Conservation (phyloP, 2,888 invertebrate species). For the Plagodis pulveraria region DNA sequence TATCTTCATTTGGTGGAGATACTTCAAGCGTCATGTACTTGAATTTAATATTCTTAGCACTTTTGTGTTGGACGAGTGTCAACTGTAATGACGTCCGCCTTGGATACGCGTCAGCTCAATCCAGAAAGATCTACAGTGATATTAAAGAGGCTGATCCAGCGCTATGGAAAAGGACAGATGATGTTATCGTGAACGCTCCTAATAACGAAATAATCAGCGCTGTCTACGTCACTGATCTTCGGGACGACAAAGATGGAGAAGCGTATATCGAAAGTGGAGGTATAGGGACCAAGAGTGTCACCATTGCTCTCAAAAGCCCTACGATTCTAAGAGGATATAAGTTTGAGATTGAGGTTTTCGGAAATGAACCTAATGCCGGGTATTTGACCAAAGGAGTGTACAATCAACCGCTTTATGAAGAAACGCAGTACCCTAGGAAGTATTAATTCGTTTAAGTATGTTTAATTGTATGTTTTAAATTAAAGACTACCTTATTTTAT, state of each 20-base stretch:
- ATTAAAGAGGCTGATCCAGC: slow-evolving; percentile 68
- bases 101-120: slow-evolving; percentile 31
- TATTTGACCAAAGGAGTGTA: slow-evolving; percentile 54
- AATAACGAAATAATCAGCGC: slow-evolving; percentile 65
- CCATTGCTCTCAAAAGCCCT: slow-evolving; percentile 66
- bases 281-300: slow-evolving; percentile 64
- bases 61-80: slow-evolving; percentile 19
- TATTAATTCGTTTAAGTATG: slow-evolving; percentile 34
- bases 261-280: slow-evolving; percentile 67
- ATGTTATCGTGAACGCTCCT: slow-evolving; percentile 57
- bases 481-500: too few relatives aligned
- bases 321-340: slow-evolving; percentile 68
- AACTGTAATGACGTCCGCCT: slow-evolving; percentile 34
- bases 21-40: slow-evolving; percentile 30
- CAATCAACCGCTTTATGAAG: slow-evolving; percentile 39
- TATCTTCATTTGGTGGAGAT: slow-evolving; percentile 15
- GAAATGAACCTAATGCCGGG: slow-evolving; percentile 46
- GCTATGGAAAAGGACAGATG: slow-evolving; percentile 68
- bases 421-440: slow-evolving; percentile 56
- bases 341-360: slow-evolving; percentile 69
- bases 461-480: too few relatives aligned
- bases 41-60: slow-evolving; percentile 12
- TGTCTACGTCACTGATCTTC: slow-evolving; percentile 64
- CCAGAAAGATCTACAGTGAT: slow-evolving; percentile 64
- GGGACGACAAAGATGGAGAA: slow-evolving; percentile 67